A percentile compares a stretch with the other conserved stretches of the same genome.
Evolutionary conservation across 2,113 vertebrate genomes (phyloP).

Genomic region (Menura novaehollandiae): DNA sequence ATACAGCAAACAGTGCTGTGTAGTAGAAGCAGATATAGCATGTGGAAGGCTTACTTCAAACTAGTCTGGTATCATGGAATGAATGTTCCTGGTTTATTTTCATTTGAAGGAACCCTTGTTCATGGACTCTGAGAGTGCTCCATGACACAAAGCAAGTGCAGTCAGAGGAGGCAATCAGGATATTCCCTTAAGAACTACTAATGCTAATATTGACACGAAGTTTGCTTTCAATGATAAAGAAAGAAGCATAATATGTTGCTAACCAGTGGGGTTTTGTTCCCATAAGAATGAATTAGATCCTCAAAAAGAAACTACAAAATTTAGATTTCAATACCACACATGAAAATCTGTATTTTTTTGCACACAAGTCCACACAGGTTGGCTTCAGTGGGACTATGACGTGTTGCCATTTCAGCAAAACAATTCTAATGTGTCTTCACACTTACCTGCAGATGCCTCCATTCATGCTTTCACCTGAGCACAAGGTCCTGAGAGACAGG

Average conservation of each 20-base stretch:
- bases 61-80: not conserved
- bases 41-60: not conserved
- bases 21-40: not conserved
- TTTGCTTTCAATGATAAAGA: not conserved
- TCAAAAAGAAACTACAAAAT: not conserved
- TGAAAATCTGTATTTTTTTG: not conserved
- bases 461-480: not conserved
- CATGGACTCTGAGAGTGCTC: not conserved
- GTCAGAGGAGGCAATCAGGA: not conserved
- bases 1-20: not conserved
- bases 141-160: not conserved
- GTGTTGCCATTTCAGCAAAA: not conserved
- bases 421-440: not conserved
- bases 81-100: not conserved
- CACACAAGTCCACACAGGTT: not conserved
- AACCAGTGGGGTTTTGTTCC: accelerated
- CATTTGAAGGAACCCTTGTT: not conserved
- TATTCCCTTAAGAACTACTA: not conserved
- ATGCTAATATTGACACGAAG: not conserved
- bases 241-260: not conserved
- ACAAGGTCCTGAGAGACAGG: not conserved
- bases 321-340: not conserved
- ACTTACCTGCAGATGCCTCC: not conserved
- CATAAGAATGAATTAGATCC: not conserved
- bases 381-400: not conserved